phyloP scores from a whole-genome alignment of 2,888 invertebrate genomes.

The Dicyrtomina minuta region DNA sequence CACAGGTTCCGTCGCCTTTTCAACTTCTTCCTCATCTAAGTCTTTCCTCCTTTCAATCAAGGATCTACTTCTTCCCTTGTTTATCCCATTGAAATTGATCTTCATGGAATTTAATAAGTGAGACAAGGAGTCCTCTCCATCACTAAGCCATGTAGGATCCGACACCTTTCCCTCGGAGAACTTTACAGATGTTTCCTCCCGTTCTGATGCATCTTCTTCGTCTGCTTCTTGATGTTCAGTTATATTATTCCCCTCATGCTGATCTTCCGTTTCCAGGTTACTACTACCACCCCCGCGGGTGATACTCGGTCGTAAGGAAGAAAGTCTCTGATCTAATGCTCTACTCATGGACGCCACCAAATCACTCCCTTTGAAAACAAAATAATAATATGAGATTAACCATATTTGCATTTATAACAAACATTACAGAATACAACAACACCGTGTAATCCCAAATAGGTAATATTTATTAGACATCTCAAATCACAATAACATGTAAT shows the following conservation, averaged over 20 bases:
- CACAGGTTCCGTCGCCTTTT: neutral
- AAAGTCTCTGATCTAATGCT: constrained; percentile 80
- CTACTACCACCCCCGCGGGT: neutral
- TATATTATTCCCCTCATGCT: too few relatives aligned
- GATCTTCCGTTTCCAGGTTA: neutral
- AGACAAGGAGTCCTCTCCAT: too few relatives aligned
- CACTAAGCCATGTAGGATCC: too few relatives aligned
- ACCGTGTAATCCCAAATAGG: too few relatives aligned
- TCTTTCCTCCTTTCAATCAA: constrained; percentile 3
- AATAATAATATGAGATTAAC: neutral
- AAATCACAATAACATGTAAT: too few relatives aligned
- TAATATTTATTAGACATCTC: too few relatives aligned
- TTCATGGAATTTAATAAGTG: neutral
- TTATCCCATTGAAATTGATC: neutral
- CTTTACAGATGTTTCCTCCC: neutral
- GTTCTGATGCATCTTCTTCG: constrained; percentile 12
- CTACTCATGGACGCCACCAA: constrained; percentile 80
- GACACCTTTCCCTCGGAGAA: too few relatives aligned
- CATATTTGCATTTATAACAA: too few relatives aligned
- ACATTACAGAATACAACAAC: too few relatives aligned
- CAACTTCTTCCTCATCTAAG: constrained; percentile 5
- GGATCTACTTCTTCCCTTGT: neutral
- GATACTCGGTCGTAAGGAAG: constrained; percentile 64
- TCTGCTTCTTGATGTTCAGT: constrained; percentile 17
- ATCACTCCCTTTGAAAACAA: constrained; percentile 68